Evolutionary conservation across 1,140 invertebrate genomes (phyloP).

Genomic region (Heliothis subflexa): DNA sequence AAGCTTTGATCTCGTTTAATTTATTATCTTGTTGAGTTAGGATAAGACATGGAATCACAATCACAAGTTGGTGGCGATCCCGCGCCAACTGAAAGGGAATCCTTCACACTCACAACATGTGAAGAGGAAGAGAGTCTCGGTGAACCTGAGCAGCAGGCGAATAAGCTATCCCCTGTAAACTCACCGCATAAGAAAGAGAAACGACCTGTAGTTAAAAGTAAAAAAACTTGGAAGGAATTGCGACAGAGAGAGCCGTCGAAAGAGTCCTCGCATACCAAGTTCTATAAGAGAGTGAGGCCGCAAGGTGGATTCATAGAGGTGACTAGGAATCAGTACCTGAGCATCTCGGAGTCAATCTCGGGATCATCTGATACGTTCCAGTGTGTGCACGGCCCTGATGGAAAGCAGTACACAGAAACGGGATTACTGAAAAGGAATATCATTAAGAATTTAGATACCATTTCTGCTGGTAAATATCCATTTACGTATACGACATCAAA

Average conservation of each 20-base stretch:
- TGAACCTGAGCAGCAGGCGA: neutral
- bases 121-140: too few relatives aligned
- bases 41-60: neutral
- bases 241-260: constrained; percentile 44
- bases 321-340: constrained; percentile 62
- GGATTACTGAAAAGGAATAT: constrained; percentile 63
- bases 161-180: neutral
- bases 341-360: constrained; percentile 63
- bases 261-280: constrained; percentile 68
- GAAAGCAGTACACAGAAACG: constrained; percentile 65
- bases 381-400: constrained; percentile 66
- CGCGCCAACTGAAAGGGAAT: too few relatives aligned
- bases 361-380: constrained; percentile 66
- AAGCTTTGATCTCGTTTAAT: too few relatives aligned
- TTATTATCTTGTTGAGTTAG: too few relatives aligned
- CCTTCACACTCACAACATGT: too few relatives aligned
- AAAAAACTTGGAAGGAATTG: constrained; percentile 22
- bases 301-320: constrained; percentile 54
- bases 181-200: neutral
- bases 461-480: constrained; percentile 56
- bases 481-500: too few relatives aligned
- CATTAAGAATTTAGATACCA: constrained; percentile 67
- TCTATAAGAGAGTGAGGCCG: constrained; percentile 55
- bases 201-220: neutral
- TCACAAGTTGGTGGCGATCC: too few relatives aligned